These are phyloP conservation scores for Dasysyrphus tricinctus DNA, from an alignment of 2,888 invertebrate genomes.

Conservation along the genomic window DNA sequence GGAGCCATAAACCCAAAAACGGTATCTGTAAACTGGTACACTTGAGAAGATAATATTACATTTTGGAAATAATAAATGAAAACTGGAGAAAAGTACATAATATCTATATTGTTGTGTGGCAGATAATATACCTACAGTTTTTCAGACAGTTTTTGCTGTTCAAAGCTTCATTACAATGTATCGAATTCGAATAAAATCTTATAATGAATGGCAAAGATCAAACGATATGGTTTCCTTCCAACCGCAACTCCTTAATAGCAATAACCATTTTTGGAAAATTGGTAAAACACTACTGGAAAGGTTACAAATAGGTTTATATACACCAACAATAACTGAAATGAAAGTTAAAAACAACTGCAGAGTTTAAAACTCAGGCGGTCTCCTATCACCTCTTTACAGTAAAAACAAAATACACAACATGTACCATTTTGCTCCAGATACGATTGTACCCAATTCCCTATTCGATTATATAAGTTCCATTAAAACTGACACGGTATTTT, in stretches of 20 bases:
- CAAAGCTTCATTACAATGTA: no score
- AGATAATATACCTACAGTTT: no score
- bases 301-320: neutral
- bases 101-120: no score
- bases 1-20: no score
- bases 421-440: neutral
- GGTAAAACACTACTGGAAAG: neutral
- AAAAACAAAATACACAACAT: neutral
- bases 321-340: neutral
- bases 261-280: neutral
- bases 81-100: no score
- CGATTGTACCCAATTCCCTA: neutral
- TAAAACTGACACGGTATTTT: constrained; percentile 49
- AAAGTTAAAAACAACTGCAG: neutral
- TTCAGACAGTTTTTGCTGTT: no score
- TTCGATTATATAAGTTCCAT: constrained; percentile 46
- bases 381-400: neutral
- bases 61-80: no score
- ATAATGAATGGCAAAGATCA: neutral
- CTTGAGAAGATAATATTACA: no score
- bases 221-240: neutral
- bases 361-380: neutral
- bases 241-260: neutral
- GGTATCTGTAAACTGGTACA: no score
- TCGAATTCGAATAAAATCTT: no score